phyloP scores from a whole-genome alignment of 2,888 invertebrate genomes.

The Plusia festucae region DNA sequence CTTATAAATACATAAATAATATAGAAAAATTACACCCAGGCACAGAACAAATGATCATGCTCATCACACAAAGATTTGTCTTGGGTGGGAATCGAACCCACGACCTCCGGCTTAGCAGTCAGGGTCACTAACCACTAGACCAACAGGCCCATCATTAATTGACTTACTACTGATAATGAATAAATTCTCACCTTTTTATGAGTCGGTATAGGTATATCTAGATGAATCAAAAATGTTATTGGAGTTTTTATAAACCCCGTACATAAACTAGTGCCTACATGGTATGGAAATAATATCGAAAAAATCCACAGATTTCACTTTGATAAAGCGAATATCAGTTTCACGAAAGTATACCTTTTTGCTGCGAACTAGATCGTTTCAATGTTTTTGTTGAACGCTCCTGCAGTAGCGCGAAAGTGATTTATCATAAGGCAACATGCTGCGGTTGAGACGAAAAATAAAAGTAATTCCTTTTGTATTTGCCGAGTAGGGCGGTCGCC shows the following conservation, averaged over 20 bases:
- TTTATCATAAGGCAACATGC: slow-evolving; percentile 87
- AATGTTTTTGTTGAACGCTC: slow-evolving; percentile 78
- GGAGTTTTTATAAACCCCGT: not conserved
- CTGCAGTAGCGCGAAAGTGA: slow-evolving; percentile 80
- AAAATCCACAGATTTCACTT: slow-evolving; percentile 55
- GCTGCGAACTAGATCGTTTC: slow-evolving; percentile 71
- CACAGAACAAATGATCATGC: too few relatives aligned
- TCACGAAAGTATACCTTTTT: slow-evolving; percentile 76
- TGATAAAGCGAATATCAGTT: slow-evolving; percentile 68
- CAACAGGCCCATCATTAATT: too few relatives aligned
- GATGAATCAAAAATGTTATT: not conserved
- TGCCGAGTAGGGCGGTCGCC: slow-evolving; percentile 72
- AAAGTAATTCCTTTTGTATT: slow-evolving; percentile 86
- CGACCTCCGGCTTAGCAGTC: too few relatives aligned
- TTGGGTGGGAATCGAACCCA: too few relatives aligned
- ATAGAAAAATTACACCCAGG: too few relatives aligned
- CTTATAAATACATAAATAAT: too few relatives aligned
- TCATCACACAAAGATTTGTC: too few relatives aligned
- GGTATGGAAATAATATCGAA: slow-evolving; percentile 41
- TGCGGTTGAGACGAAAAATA: slow-evolving; percentile 85
- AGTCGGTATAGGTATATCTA: too few relatives aligned
- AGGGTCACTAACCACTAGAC: too few relatives aligned
- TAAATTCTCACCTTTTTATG: too few relatives aligned
- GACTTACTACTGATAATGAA: too few relatives aligned
- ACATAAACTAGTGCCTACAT: slow-evolving; percentile 9